These are phyloP conservation scores for Ophion ventricosus DNA, from an alignment of 2,888 invertebrate genomes.

Conservation along the genomic window DNA sequence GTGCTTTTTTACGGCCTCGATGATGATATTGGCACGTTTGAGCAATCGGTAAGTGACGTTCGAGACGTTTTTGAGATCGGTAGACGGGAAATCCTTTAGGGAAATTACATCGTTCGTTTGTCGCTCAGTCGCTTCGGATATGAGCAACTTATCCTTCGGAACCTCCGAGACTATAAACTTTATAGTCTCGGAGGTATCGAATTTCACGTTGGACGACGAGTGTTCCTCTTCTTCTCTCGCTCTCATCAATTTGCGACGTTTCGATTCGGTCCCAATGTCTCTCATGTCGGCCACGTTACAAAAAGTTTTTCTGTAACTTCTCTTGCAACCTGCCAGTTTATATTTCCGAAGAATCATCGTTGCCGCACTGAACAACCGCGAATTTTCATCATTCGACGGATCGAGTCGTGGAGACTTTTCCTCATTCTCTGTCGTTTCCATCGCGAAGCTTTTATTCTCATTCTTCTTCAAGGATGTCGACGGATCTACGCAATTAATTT, in stretches of 20 bases:
- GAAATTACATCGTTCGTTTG: slow-evolving; percentile 73
- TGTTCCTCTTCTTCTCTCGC: slow-evolving; percentile 5
- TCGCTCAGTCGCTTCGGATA: slow-evolving; percentile 62
- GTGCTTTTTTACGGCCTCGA: slow-evolving; percentile 86
- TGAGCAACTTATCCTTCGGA: slow-evolving; percentile 79
- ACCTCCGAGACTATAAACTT: neutral
- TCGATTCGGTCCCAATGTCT: slow-evolving; percentile 1
- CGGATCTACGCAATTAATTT: neutral
- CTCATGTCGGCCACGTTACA: slow-evolving; percentile 49
- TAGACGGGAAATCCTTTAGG: slow-evolving; percentile 75
- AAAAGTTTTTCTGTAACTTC: slow-evolving; percentile 62
- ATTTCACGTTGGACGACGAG: slow-evolving; percentile 1
- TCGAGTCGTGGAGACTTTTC: neutral
- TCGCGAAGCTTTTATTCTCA: slow-evolving; percentile 2
- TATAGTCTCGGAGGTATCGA: slow-evolving; percentile 2
- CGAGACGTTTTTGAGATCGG: slow-evolving; percentile 69
- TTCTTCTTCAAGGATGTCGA: neutral
- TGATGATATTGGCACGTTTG: slow-evolving; percentile 86
- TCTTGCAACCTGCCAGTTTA: slow-evolving; percentile 35
- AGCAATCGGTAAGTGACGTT: slow-evolving; percentile 83
- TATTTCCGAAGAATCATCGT: slow-evolving; percentile 58
- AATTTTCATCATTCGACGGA: neutral
- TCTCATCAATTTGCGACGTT: slow-evolving; percentile 38
- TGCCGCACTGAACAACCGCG: slow-evolving; percentile 30
- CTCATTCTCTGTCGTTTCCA: neutral